Conservation (phyloP, 2,113 vertebrate genomes). For the Hippolais icterina region DNA sequence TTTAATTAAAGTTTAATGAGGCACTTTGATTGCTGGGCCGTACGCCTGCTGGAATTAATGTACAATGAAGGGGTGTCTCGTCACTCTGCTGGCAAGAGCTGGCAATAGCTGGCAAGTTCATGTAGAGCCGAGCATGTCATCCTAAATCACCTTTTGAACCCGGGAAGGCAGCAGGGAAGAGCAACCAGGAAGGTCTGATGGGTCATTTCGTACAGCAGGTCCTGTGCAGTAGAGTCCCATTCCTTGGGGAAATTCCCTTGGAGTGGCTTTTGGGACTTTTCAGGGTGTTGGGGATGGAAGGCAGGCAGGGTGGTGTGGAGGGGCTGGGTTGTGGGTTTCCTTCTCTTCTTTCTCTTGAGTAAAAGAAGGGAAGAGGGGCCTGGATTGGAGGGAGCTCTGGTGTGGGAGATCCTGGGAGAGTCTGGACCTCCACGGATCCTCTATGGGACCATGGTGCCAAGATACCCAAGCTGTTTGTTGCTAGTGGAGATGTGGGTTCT, state of each 20-base stretch:
- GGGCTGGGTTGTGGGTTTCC: not conserved
- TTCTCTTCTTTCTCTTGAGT: not conserved
- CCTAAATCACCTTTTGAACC: constrained; percentile 68
- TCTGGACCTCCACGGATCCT: not conserved
- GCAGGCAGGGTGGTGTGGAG: not conserved
- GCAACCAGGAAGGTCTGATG: not conserved
- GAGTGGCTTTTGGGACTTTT: not conserved
- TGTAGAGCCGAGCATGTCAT: constrained; percentile 21
- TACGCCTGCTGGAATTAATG: constrained; percentile 35
- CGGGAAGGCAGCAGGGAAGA: not conserved
- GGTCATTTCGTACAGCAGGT: not conserved
- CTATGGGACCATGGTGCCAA: accelerated
- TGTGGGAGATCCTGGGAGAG: not conserved
- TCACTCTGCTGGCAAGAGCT: constrained; percentile 44
- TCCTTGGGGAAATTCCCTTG: not conserved
- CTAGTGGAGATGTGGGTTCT: not conserved
- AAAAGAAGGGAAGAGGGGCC: not conserved
- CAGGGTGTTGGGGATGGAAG: not conserved
- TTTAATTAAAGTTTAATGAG: constrained; percentile 68
- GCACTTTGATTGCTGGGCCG: constrained; percentile 52
- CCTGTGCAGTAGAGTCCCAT: not conserved
- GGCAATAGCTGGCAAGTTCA: constrained; percentile 39
- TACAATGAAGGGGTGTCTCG: constrained; percentile 4
- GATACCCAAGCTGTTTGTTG: not conserved
- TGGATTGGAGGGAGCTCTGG: not conserved